Conservation (phyloP, 2,888 invertebrate species). For the Cyclophora albipunctata region DNA sequence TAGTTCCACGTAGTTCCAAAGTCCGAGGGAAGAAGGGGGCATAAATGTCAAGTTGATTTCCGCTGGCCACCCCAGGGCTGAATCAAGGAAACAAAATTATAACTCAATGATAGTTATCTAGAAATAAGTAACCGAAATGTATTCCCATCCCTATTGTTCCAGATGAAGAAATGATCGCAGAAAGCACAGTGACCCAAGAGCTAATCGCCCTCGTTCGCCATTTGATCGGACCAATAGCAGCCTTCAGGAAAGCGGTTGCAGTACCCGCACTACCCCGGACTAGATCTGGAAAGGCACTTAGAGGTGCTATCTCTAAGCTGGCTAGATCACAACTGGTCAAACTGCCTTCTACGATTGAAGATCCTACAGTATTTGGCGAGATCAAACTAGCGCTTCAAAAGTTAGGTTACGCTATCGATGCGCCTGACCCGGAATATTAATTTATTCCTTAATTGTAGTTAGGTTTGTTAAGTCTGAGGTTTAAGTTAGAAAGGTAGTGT, state of each 20-base stretch:
- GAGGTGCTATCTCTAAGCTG: conserved; percentile 89
- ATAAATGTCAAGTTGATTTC: too few relatives aligned
- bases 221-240: conserved; percentile 90
- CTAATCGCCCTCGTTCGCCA: conserved; percentile 61
- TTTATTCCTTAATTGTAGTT: not conserved
- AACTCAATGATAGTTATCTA: too few relatives aligned
- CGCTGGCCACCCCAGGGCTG: too few relatives aligned
- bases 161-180: conserved; percentile 66
- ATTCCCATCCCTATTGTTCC: conserved; percentile 4
- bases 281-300: conserved; percentile 80
- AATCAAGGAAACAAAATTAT: too few relatives aligned
- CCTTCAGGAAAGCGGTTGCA: conserved; percentile 86
- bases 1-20: too few relatives aligned
- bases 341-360: conserved; percentile 91
- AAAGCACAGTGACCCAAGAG: conserved; percentile 60
- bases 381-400: conserved; percentile 85
- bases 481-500: not conserved
- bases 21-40: too few relatives aligned
- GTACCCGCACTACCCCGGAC: conserved; percentile 91
- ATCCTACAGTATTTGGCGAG: conserved; percentile 86
- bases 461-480: not conserved
- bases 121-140: too few relatives aligned
- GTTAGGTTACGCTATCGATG: conserved; percentile 82
- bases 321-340: conserved; percentile 86
- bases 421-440: conserved; percentile 78